phyloP scores from a whole-genome alignment of 2,113 vertebrate species.

The Vidua macroura region DNA sequence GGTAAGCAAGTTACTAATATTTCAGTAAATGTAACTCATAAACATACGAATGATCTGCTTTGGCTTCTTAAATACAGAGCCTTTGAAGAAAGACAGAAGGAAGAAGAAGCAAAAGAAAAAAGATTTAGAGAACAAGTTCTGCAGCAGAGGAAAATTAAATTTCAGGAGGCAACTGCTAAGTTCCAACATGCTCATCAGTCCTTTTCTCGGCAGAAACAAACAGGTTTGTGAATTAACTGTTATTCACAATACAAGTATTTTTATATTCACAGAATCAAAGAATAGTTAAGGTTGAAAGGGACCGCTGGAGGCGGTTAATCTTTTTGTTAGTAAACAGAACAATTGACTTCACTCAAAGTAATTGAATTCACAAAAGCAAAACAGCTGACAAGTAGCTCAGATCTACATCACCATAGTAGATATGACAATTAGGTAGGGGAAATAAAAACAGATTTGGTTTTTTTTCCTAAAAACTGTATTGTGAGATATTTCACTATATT shows the following conservation, averaged over 20 bases:
- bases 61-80: constrained; percentile 73
- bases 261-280: neutral
- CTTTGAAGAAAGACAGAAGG: constrained; percentile 82
- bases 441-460: neutral
- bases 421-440: neutral
- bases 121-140: constrained; percentile 82
- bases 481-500: neutral
- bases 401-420: neutral
- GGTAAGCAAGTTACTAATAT: neutral
- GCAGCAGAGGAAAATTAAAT: constrained; percentile 81
- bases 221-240: constrained; percentile 67
- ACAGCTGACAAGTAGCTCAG: neutral
- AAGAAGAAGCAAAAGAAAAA: constrained; percentile 81
- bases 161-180: constrained; percentile 88
- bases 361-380: neutral
- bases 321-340: neutral
- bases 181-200: constrained; percentile 83
- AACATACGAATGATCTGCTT: neutral
- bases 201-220: constrained; percentile 74
- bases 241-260: neutral
- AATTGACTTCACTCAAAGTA: neutral
- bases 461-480: neutral
- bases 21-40: neutral
- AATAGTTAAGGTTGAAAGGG: neutral
- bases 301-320: neutral